phyloP scores from a whole-genome alignment of 2,888 invertebrate genomes.

The Agapostemon virescens region DNA sequence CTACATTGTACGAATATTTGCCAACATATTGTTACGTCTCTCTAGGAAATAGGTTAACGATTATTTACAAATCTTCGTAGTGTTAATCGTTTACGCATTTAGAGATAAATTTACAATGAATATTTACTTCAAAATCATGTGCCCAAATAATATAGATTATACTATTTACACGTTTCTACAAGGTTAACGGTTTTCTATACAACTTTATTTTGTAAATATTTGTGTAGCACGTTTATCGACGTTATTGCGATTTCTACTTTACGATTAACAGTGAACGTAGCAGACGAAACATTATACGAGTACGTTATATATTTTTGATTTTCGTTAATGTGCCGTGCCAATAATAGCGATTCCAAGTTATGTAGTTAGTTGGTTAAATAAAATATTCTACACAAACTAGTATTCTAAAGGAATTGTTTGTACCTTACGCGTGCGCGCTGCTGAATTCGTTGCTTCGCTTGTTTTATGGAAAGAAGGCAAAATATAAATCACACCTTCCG shows the following conservation, averaged over 20 bases:
- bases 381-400: conserved; percentile 23
- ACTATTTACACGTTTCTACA: conserved; percentile 5
- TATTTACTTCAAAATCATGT: conserved; percentile 9
- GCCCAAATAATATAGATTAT: conserved; percentile 6
- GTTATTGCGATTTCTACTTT: conserved; percentile 20
- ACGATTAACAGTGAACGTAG: not conserved
- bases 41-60: conserved; percentile 4
- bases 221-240: conserved; percentile 18
- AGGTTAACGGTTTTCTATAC: conserved; percentile 1
- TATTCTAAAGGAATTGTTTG: not conserved
- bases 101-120: conserved; percentile 1
- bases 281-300: conserved; percentile 7
- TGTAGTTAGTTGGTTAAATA: conserved; percentile 24
- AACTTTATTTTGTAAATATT: conserved; percentile 25
- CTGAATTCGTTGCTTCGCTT: not conserved
- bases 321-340: conserved; percentile 44
- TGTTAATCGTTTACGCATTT: not conserved
- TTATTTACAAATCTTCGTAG: conserved; percentile 16
- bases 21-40: conserved; percentile 25
- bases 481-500: not conserved
- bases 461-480: not conserved
- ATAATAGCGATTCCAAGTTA: conserved; percentile 23
- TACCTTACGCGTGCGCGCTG: not conserved
- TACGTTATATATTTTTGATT: conserved; percentile 3
- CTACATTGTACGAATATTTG: conserved; percentile 14